A percentile compares a stretch with the other conserved stretches of the same genome.
Conservation (phyloP, 2,888 invertebrate species). For the Rotaria magnacalcarata region DNA sequence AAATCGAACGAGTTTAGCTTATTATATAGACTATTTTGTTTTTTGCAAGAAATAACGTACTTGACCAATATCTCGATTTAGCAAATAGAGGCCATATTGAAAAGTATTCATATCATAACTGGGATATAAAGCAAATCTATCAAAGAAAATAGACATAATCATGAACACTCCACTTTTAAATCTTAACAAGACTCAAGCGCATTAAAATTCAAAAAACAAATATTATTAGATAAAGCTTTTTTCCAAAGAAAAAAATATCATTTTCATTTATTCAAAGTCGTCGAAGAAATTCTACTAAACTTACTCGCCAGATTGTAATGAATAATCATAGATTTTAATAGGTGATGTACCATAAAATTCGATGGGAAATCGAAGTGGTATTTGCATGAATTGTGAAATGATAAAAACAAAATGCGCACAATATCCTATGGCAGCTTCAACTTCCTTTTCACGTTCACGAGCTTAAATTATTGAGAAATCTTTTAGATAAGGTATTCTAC, state of each 20-base stretch:
- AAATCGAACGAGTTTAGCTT: not conserved
- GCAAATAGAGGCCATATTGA: constrained; percentile 9
- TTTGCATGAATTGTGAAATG: constrained; percentile 24
- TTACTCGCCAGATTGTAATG: not conserved
- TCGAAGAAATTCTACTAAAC: not conserved
- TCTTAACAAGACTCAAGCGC: too few relatives aligned
- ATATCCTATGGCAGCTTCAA: not conserved
- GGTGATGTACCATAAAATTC: not conserved
- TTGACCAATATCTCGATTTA: constrained; percentile 31
- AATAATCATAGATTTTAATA: not conserved
- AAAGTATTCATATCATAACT: not conserved
- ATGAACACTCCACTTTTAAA: too few relatives aligned
- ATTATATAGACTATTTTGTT: not conserved
- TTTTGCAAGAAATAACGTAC: not conserved
- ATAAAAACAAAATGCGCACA: constrained; percentile 1
- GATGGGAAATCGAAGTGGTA: constrained; percentile 33
- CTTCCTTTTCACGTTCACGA: constrained; percentile 27
- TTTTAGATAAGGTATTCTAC: not conserved
- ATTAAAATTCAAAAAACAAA: too few relatives aligned
- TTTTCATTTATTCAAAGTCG: too few relatives aligned
- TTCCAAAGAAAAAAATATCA: too few relatives aligned
- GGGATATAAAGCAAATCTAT: not conserved
- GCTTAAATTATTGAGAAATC: not conserved
- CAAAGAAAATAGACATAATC: not conserved
- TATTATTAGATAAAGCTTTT: too few relatives aligned